Percentiles rank a stretch among this genome's conserved stretches.
These are phyloP conservation scores for Numenius phaeopus DNA, from an alignment of 2,797 vertebrate genomes.

Conservation along the genomic window DNA sequence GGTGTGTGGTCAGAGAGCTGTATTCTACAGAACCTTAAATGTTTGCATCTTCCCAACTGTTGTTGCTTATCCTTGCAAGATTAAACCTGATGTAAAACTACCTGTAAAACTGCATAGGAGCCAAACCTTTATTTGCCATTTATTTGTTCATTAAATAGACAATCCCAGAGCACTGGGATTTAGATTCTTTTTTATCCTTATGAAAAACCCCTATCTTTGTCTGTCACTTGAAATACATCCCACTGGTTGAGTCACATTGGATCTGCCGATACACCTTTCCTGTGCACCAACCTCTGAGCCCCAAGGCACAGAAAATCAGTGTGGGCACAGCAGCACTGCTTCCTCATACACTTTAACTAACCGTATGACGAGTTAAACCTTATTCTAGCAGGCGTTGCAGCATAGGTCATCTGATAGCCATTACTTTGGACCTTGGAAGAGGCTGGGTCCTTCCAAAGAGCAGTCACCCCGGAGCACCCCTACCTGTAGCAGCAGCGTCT, in stretches of 20 bases:
- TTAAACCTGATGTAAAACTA: not conserved
- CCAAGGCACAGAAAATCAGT: not conserved
- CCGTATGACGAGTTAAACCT: fast-evolving
- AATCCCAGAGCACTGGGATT: not conserved
- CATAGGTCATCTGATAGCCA: fast-evolving
- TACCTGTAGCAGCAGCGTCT: not conserved
- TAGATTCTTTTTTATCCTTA: not conserved
- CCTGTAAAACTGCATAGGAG: not conserved
- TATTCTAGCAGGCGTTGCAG: not conserved
- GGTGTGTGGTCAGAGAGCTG: not conserved
- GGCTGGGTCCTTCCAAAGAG: not conserved
- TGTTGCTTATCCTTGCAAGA: not conserved
- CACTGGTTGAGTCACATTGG: not conserved
- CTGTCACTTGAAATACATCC: not conserved
- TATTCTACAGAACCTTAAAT: not conserved
- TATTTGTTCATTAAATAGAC: not conserved
- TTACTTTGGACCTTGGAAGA: not conserved
- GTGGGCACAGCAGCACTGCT: not conserved
- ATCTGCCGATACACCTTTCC: not conserved
- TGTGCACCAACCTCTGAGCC: not conserved
- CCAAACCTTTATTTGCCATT: not conserved
- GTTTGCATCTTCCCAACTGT: not conserved
- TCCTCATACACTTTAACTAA: not conserved
- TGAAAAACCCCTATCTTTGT: not conserved
- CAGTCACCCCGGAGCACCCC: not conserved